A percentile compares a stretch with the other conserved stretches of the same genome.
Evolutionary conservation across 2,888 invertebrate species (phyloP).

Genomic region (Lathronympha strigana): DNA sequence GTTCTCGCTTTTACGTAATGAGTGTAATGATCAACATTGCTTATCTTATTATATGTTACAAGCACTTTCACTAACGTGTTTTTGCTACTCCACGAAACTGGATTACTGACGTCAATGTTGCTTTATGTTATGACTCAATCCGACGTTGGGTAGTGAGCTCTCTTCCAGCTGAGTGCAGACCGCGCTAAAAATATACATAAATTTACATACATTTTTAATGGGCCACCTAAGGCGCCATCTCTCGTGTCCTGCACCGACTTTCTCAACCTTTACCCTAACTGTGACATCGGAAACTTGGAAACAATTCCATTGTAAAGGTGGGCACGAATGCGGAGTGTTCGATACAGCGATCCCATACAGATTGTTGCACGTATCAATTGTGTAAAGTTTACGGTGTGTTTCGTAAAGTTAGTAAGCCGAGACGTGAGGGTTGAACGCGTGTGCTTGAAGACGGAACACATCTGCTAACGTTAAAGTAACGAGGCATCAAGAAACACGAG

Average conservation of each 20-base stretch:
- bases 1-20: conserved; percentile 10
- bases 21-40: conserved; percentile 7
- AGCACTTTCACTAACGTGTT: conserved; percentile 43
- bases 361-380: conserved; percentile 33
- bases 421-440: conserved; percentile 26
- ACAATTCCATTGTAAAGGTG: conserved; percentile 4
- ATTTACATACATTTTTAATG: conserved; percentile 60
- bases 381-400: conserved; percentile 32
- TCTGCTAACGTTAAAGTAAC: conserved; percentile 30
- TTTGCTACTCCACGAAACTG: conserved; percentile 47
- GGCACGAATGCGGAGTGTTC: conserved; percentile 14
- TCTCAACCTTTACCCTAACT: neutral
- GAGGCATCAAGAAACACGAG: conserved; percentile 19
- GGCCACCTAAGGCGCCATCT: conserved; percentile 51
- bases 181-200: conserved; percentile 76
- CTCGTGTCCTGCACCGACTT: conserved; percentile 26
- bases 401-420: conserved; percentile 23
- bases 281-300: conserved; percentile 16
- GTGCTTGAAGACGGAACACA: conserved; percentile 27
- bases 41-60: conserved; percentile 31
- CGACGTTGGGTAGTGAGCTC: conserved; percentile 67
- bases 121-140: conserved; percentile 80
- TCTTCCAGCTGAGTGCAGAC: conserved; percentile 77
- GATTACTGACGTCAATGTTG: conserved; percentile 76
- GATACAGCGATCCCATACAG: conserved; percentile 7